phyloP scores from a whole-genome alignment of 2,113 vertebrate species.

The Gadus macrocephalus region DNA sequence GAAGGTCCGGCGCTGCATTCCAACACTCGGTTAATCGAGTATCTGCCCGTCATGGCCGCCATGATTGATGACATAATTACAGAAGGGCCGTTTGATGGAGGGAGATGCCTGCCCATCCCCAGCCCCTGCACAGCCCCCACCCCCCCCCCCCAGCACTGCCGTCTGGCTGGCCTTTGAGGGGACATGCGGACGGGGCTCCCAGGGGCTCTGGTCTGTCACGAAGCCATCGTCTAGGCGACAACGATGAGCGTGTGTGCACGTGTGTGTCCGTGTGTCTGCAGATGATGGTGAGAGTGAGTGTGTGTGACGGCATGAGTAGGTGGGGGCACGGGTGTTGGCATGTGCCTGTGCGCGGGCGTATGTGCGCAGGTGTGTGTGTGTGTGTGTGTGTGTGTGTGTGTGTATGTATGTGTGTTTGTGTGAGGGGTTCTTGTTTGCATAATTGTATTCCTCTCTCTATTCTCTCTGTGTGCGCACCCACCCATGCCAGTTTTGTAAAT shows the following conservation, averaged over 20 bases:
- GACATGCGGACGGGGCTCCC: constrained; percentile 11
- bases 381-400: not conserved
- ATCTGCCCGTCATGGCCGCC: constrained; percentile 55
- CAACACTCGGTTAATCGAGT: constrained; percentile 63
- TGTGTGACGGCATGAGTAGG: not conserved
- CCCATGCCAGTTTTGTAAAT: too few species aligned
- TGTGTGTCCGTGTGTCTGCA: constrained; percentile 11
- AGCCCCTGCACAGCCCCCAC: constrained; percentile 38
- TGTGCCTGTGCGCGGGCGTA: too few species aligned
- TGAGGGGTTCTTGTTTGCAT: constrained; percentile 44
- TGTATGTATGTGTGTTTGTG: constrained; percentile 11
- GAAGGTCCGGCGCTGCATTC: constrained; percentile 50
- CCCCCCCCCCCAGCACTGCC: constrained; percentile 43
- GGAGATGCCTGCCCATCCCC: constrained; percentile 55
- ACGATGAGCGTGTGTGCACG: constrained; percentile 13
- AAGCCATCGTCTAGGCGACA: not conserved
- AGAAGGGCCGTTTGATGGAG: constrained; percentile 55
- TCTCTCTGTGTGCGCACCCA: too few species aligned
- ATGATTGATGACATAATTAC: constrained; percentile 73
- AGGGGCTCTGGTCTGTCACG: not conserved
- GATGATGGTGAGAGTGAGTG: not conserved
- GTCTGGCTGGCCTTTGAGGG: constrained; percentile 51
- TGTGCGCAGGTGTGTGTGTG: too few species aligned
- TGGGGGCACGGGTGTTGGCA: not conserved
- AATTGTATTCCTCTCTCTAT: constrained; percentile 20